These are phyloP conservation scores for Colistium nudipinnis DNA, from an alignment of 2,113 vertebrate species.

Conservation along the genomic window DNA sequence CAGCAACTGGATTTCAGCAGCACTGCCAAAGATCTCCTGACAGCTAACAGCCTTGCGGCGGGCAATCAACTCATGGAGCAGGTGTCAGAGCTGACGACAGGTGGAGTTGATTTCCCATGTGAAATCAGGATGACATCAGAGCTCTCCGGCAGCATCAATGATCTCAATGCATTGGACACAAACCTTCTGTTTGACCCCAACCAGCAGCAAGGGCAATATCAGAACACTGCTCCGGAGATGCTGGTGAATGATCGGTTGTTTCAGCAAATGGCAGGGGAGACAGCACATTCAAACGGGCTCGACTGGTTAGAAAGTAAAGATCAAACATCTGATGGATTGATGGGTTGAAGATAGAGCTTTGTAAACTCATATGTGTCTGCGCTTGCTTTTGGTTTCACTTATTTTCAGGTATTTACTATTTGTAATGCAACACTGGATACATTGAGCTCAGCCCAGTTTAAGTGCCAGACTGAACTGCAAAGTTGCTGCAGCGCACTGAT, in stretches of 20 bases:
- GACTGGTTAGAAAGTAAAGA: constrained; percentile 99
- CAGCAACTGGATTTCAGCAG: constrained; percentile 89
- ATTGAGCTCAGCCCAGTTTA: constrained; percentile 90
- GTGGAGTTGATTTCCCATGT: constrained; percentile 86
- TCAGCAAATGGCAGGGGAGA: constrained; percentile 94
- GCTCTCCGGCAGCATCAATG: constrained; percentile 94
- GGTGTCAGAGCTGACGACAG: constrained; percentile 85
- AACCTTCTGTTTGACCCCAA: constrained; percentile 97
- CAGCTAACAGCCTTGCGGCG: constrained; percentile 84
- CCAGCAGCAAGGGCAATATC: constrained; percentile 94
- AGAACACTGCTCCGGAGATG: constrained; percentile 90
- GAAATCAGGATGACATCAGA: constrained; percentile 95
- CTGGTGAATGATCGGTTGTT: constrained; percentile 94
- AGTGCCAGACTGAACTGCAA: constrained; percentile 93
- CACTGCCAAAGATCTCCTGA: constrained; percentile 91
- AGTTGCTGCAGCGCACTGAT: constrained; percentile 70
- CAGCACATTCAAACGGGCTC: constrained; percentile 91
- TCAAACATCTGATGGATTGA: constrained; percentile 96
- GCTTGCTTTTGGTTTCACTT: too few relatives aligned
- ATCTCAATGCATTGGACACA: constrained; percentile 94
- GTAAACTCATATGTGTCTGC: constrained; percentile 63
- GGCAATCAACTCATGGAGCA: constrained; percentile 88
- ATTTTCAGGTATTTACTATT: constrained; percentile 28
- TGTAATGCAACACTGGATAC: constrained; percentile 87
- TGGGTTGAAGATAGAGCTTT: constrained; percentile 86